Base-by-base conservation (phyloP, 2,113 vertebrate species). In the Callospermophilus lateralis region DNA sequence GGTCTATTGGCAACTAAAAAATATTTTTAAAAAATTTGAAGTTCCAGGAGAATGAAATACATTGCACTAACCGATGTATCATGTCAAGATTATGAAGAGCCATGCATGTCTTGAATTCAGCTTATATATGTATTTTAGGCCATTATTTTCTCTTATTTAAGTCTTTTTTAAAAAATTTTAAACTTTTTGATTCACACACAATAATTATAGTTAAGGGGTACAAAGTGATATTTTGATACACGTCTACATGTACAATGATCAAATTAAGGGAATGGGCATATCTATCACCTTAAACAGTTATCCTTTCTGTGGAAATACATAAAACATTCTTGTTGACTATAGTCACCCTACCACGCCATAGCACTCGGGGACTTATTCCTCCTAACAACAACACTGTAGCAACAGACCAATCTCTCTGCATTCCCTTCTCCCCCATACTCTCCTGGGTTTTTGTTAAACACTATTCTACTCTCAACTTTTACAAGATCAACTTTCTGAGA, bases 211-310 rank as follows among this genome's bases (percentile, higher is more conserved):
- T 34, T 48, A 48, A 45, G 53, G 15, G 3, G 30, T 48, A 45
- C 39, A 45, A 34, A n/a, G 73, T 61, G 73, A 34, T n/a, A 3
- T 45, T 45, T 58, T 77, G 39, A 28, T 48, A 28, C 24, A 45
- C 28, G 55, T 42, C 24, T 34, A 11, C 39, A 24, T 28, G 4
- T 19, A 67, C 22, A n/a, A 12, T 24, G 15, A 73, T 48, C 65
- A 26, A 61, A 0, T 48, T 8, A 39, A 0, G 48, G 65, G 30
- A 72, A 42, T 0, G 1, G 55, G 32, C 61, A 78, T 1, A 28
- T 11, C 32, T 19, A 37, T 89, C 24, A 37, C 30, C 15, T 26
- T 26, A 76, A 48, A 48, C 12, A n/a, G 24, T 73, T n/a, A n/a
- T 77, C 53, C 12, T 34, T 76, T 76, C 19, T 24, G 17, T 58